A percentile compares a stretch with the other conserved stretches of the same genome.
phyloP scores from a whole-genome alignment of 1,140 invertebrate species.

The Sitobion miscanthi region DNA sequence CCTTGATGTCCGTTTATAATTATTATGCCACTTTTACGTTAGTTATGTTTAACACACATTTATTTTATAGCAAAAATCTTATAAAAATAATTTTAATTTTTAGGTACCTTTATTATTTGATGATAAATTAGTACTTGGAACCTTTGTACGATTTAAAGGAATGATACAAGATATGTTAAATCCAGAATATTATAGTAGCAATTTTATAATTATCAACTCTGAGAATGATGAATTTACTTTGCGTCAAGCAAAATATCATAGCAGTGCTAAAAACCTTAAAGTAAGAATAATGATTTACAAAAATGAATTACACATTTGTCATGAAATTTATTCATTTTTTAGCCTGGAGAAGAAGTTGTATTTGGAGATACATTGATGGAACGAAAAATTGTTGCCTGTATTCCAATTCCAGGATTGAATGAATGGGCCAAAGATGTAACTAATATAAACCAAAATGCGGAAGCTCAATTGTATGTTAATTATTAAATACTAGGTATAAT shows the following conservation, averaged over 20 bases:
- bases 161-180: slow-evolving; percentile 95
- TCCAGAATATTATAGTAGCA: slow-evolving; percentile 83
- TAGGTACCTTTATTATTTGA: slow-evolving; percentile 39
- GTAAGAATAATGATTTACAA: slow-evolving; percentile 63
- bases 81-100: not conserved
- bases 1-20: not conserved
- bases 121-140: not conserved
- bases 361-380: slow-evolving; percentile 71
- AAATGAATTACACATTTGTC: not conserved
- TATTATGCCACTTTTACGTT: not conserved
- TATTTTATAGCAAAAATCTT: not conserved
- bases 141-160: slow-evolving; percentile 79
- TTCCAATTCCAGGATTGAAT: slow-evolving; percentile 82
- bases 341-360: slow-evolving; percentile 71
- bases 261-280: slow-evolving; percentile 68
- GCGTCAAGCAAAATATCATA: slow-evolving; percentile 76
- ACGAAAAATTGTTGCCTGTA: slow-evolving; percentile 77
- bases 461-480: slow-evolving; percentile 28
- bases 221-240: slow-evolving; percentile 65
- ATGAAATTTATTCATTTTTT: slow-evolving; percentile 57
- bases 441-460: not conserved
- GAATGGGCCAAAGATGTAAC: slow-evolving; percentile 75
- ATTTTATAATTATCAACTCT: slow-evolving; percentile 73
- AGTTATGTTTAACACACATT: not conserved
- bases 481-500: not conserved